Evolutionary conservation across 2,113 vertebrate genomes (phyloP), one percentile per base, ranked within the genome.

Genomic region (Ammodytes marinus): DNA sequence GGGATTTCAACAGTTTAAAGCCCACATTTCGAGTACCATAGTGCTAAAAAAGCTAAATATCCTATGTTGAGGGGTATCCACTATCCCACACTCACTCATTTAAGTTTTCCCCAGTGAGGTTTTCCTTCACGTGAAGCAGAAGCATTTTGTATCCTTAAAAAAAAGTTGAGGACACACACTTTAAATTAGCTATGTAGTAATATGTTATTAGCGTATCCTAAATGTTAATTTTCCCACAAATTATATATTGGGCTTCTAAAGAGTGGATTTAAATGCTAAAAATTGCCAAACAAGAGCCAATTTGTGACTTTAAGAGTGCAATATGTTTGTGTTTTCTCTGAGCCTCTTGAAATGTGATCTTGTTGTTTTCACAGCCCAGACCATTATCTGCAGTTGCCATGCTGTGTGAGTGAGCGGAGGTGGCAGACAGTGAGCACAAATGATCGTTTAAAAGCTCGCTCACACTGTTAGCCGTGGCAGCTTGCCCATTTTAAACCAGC

Each of bases 381-480:
- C 68, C 49, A 15, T 80, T 76, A 72, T 80, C 72, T 52, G 17
- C 13, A 5, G 69, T 43, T 8, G 8, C 58, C 80, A 37, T 43
- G 80, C 81, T 81, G 82, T 42, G 80, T 66, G 50, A 79, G 73
- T 60, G 75, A 74, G 67, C 43, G 63, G 63, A 50, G 61, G 40
- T 80, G 78, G 63, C 88, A 69, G 60, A 74, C 83, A 75, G 65
- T 57, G 78, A 39, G 80, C 80, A 79, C 71, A 63, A 70, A 83
- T 68, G 86, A 86, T 85, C 72, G 66, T 86, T 85, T 77, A 77
- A 90, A 85, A 87, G 86, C 82, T 86, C 86, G 43, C 76, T 79
- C 65, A 46, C 85, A 77, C 80, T 88, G 91, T 89, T 73, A 83
- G 73, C 63, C 27, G 14, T 85, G 92, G 91, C 91, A 86, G 75